phyloP scores from a whole-genome alignment of 2,113 vertebrate genomes.

The Eurypyga helias region DNA sequence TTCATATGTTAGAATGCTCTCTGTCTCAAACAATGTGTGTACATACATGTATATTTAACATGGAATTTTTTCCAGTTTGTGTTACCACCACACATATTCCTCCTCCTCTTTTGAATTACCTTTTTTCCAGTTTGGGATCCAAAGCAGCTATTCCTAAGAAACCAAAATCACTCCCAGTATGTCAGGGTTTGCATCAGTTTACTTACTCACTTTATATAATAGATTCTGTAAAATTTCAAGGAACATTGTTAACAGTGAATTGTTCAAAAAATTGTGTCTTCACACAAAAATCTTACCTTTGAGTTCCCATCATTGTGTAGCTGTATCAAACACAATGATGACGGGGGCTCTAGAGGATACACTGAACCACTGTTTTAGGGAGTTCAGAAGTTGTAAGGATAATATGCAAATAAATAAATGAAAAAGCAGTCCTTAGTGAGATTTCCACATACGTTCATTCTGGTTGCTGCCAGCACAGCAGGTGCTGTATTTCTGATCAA shows the following conservation, averaged over 20 bases:
- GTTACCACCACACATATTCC: neutral
- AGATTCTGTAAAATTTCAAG: neutral
- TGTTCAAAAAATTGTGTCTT: neutral
- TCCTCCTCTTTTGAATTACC: neutral
- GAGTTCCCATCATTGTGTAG: neutral
- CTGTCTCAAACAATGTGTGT: neutral
- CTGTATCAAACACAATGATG: neutral
- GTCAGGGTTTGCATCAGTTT: neutral
- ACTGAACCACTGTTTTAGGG: neutral
- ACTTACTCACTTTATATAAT: neutral
- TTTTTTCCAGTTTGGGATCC: neutral
- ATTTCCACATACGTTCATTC: neutral
- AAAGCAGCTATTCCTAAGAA: neutral
- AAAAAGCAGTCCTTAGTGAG: neutral
- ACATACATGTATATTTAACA: neutral
- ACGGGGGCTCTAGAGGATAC: neutral
- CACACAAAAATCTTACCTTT: neutral
- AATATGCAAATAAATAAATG: neutral
- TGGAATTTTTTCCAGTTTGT: neutral
- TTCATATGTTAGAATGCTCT: neutral
- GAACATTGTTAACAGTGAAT: neutral
- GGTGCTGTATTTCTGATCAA: neutral
- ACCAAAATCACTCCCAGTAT: neutral
- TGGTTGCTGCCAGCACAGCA: neutral
- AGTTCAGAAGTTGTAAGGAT: neutral